These are phyloP conservation scores for Halictus rubicundus DNA, from an alignment of 1,140 invertebrate genomes.

Conservation along the genomic window DNA sequence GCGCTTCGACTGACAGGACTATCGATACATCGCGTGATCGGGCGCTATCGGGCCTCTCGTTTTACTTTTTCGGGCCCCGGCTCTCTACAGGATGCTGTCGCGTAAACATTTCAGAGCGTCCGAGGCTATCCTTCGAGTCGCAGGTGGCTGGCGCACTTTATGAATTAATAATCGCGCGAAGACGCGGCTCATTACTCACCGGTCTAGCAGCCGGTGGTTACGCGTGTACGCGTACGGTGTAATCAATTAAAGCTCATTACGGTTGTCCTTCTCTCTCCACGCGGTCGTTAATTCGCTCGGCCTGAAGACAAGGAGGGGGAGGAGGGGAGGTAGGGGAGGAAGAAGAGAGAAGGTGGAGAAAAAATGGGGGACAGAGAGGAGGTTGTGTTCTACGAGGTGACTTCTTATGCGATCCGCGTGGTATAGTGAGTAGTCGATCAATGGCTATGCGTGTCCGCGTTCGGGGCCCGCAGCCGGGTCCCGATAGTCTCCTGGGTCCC, in stretches of 20 bases:
- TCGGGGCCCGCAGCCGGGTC: neutral
- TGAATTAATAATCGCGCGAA: slow-evolving; percentile 49
- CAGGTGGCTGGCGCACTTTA: neutral
- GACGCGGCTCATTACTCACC: slow-evolving; percentile 56
- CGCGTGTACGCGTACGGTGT: slow-evolving; percentile 31
- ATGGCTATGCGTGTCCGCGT: slow-evolving; percentile 24
- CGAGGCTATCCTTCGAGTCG: neutral
- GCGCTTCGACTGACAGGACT: too few species aligned
- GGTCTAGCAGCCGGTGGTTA: slow-evolving; percentile 17
- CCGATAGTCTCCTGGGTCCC: slow-evolving; percentile 51
- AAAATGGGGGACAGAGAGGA: neutral
- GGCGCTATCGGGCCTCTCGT: too few species aligned
- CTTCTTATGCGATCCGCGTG: slow-evolving; percentile 53
- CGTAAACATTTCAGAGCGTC: neutral
- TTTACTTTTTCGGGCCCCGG: too few species aligned
- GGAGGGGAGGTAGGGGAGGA: neutral
- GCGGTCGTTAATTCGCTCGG: slow-evolving; percentile 41
- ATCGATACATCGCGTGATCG: too few species aligned
- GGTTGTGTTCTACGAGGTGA: neutral
- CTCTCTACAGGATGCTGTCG: neutral
- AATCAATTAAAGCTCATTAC: slow-evolving; percentile 59
- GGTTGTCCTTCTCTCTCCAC: slow-evolving; percentile 3
- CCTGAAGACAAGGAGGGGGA: neutral
- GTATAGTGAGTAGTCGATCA: slow-evolving; percentile 41
- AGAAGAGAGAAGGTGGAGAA: neutral